Base-by-base conservation (phyloP, 1,140 invertebrate species). In the Diuraphis noxia region DNA sequence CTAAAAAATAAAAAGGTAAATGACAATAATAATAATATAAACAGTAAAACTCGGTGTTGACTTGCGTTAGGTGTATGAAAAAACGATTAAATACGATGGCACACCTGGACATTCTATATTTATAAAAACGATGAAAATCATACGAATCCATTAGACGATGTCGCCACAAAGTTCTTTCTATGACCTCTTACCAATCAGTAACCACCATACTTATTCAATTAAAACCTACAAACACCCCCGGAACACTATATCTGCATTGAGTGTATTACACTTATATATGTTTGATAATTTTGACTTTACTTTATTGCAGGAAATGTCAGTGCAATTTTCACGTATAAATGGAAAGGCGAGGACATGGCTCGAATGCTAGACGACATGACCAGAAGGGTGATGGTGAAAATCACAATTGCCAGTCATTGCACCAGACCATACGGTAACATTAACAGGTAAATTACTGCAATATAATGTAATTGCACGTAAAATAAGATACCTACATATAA, bases 281-380 rank as follows among this genome's bases (percentile, higher is more conserved):
- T 87, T 38, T 38, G 30, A 87, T 88, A 34, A n/a, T 52, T 52
- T 52, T 49, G 46, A 81, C n/a, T 34, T 25, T 72, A 81, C 34
- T 41, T 34, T 77, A 52, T 93, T 94, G 0, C 94, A 96, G 96
- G 96, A 92, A 96, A 96, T 93, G 96, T 97, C 91, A 96, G 96
- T 79, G 96, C 97, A 17, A 95, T 97, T 72, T 97, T 97, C 94
- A 97, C 96, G 6, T 96, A 95, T 93, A 95, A 96, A 93, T 95
- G 95, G 94, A 96, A 97, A 93, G 97, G 97, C 9, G 95, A 96
- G 93, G 95, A 96, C 93, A 95, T 97, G 92, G 95, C 95, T 1
- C 94, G 94, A n/a, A 94, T 96, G 72, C 94, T 96, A 21, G 96
- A 97, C 93, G 95, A 95, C 92, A 95, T 95, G 63, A 95, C 95